Conservation (phyloP, 2,797 vertebrate genomes). For the Miopithecus talapoin region DNA sequence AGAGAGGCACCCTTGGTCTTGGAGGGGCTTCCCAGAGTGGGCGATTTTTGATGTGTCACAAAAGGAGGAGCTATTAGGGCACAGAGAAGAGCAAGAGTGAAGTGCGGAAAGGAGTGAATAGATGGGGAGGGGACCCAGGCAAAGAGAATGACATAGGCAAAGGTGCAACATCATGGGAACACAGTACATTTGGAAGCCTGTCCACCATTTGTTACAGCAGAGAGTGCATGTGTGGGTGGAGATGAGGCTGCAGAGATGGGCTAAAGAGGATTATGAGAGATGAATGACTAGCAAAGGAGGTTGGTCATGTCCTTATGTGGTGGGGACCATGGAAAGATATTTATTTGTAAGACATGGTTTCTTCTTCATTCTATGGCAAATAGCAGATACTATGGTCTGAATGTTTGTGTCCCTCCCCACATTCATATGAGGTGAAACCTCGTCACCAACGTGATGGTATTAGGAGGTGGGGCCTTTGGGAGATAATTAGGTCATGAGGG, state of each 20-base stretch:
- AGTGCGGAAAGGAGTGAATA: background rate
- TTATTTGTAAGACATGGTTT: background rate
- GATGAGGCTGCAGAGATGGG: background rate
- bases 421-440: background rate
- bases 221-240: background rate
- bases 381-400: background rate
- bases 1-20: background rate
- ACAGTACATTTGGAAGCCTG: background rate
- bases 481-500: background rate
- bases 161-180: background rate
- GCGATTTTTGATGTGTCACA: background rate
- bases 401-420: background rate
- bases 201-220: background rate
- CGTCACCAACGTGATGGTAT: background rate
- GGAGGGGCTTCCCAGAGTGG: background rate
- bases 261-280: background rate
- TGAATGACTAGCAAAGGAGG: background rate
- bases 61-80: background rate
- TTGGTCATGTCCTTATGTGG: background rate
- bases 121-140: background rate
- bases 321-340: background rate
- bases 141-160: background rate
- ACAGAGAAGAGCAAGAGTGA: background rate
- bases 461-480: background rate
- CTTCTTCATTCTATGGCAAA: background rate